Conservation (phyloP, 2,113 vertebrate species). For the Mirza zaza region DNA sequence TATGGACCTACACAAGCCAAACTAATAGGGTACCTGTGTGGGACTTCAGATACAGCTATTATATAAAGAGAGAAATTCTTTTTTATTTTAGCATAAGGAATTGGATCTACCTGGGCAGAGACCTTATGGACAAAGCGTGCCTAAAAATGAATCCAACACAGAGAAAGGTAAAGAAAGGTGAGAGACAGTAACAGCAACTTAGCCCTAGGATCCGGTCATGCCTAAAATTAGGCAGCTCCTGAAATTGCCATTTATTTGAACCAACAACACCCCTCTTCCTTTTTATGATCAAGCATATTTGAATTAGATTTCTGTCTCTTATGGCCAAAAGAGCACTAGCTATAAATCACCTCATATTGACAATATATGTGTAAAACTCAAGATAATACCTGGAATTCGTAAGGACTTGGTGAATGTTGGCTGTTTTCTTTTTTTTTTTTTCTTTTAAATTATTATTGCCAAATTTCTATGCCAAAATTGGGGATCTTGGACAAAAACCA, state of each 20-base stretch:
- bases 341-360: neutral
- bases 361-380: neutral
- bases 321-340: neutral
- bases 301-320: neutral
- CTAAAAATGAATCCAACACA: neutral
- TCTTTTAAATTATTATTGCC: neutral
- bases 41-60: neutral
- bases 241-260: neutral
- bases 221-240: neutral
- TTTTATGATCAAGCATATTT: neutral
- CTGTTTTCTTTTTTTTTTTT: neutral
- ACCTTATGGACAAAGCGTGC: neutral
- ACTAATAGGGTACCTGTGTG: neutral
- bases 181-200: accelerated
- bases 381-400: neutral
- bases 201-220: neutral
- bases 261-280: neutral
- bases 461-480: neutral
- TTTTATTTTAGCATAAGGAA: neutral
- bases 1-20: neutral
- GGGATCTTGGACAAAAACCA: neutral
- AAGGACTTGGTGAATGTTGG: neutral
- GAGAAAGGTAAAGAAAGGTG: neutral
- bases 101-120: neutral
- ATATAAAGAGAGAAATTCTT: neutral